Evolutionary conservation across 1,140 invertebrate genomes (phyloP), one percentile per base, ranked within the genome.

Genomic region (Cecropterus lyciades): DNA sequence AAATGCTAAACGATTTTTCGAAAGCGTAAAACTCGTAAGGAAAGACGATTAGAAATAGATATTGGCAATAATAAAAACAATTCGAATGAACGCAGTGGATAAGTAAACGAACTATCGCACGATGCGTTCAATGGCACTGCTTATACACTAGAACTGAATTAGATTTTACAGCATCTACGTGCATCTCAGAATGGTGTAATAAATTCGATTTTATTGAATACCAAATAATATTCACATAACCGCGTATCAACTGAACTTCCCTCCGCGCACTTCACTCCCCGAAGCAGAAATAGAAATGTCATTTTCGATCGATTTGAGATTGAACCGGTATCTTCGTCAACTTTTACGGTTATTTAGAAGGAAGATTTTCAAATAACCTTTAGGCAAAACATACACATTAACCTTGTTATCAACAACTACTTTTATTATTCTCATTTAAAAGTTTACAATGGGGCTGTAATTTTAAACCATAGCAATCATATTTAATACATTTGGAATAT

Each of bases 31-130:
- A 14, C 10, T 14, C 11, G n/a, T n/a, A 9, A n/a, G 10, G n/a
- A 40, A 40, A 11, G 11, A 40, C 1, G 37, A 9, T 13, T 40
- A 4, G 10, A 40, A 40, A 11, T n/a, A 40, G 11, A 40, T 40
- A 40, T 40, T n/a, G 77, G 75, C 75, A 78, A 75, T 79, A 77
- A 77, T 73, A 84, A 80, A 79, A 82, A 82, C 74, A 82, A 75
- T 70, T 71, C 79, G 80, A 75, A 79, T 70, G 73, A 72, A 24
- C 60, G 37, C n/a, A 40, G 10, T 40, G n/a, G 11, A n/a, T 1
- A 48, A 8, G 13, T 10, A 48, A 48, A 9, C 30, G 8, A 9
- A 11, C 14, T 14, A 33, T 2, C 0, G n/a, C 0, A 14, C 13
- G 24, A 16, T 14, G n/a, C 10, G 56, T 37, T 49, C 17, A 27